Evolutionary conservation across 2,113 vertebrate species (phyloP), one percentile per base, ranked within the genome.

Genomic region (Colinus virginianus): DNA sequence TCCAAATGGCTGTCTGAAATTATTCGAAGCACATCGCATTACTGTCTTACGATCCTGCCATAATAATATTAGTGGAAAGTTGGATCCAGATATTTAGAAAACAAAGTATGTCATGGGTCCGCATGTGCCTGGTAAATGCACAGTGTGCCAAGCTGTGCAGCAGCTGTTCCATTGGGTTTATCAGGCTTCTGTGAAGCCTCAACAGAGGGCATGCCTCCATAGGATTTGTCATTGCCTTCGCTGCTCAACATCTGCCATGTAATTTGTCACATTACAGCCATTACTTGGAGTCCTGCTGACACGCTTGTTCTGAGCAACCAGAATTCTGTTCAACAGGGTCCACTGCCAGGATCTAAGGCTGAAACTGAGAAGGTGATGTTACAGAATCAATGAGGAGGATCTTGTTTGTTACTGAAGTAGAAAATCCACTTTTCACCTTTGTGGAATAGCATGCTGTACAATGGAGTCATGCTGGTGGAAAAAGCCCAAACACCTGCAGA

Each of bases 1-100:
- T 62, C 45, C 36, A 87, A 88, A 77, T 69, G 32, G 69, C n/a
- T 90, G 18, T 66, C 72, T 77, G 25, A 61, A 95, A 80, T 55
- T 0, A 67, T 70, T 88, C 80, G 51, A 49, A 88, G 81, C 38
- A 45, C 34, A 59, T 53, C 30, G 46, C 9, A 38, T 94, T 70
- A 59, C 53, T 93, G 49, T 85, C 46, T 71, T 80, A 43, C 7
- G 46, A 63, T 70, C 55, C 64, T 94, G 19, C 38, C 17, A 8
- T 77, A 79, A 83, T 32, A 79, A 82, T 58, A 85, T 64, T 11
- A 79, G 42, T 63, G 67, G 22, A 74, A 88, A 88, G 12, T 70
- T 87, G 58, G 55, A 79, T 89, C 21, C 42, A 77, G 63, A 48
- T 87, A 92, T 74, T 84, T 79, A 92, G 30, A 30, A 94, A 87